These are phyloP conservation scores for Carterocephalus palaemon DNA, from an alignment of 2,888 invertebrate species.

Conservation along the genomic window DNA sequence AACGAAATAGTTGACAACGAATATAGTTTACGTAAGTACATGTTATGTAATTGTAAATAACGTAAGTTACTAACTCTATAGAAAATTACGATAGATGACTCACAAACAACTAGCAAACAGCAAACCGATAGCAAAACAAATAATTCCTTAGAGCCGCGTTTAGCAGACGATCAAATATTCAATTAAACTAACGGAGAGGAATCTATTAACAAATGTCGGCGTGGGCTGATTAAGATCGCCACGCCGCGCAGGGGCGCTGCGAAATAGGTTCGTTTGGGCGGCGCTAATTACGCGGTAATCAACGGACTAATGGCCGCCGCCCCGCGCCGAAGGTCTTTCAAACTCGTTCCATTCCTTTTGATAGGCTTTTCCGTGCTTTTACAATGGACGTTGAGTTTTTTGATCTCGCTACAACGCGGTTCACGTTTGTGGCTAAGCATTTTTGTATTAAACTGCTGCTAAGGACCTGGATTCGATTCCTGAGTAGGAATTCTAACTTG, in stretches of 20 bases:
- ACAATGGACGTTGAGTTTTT: conserved; percentile 3
- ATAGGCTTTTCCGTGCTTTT: conserved; percentile 11
- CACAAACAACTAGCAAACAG: too few relatives aligned
- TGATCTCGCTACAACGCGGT: conserved; percentile 6
- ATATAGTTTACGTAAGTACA: too few relatives aligned
- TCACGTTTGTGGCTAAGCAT: too few relatives aligned
- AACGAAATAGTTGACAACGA: too few relatives aligned
- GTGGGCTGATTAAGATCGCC: conserved; percentile 46
- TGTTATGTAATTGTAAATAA: too few relatives aligned
- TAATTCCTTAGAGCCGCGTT: too few relatives aligned
- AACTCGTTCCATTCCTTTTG: conserved; percentile 33
- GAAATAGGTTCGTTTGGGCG: conserved; percentile 67
- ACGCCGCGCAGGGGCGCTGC: conserved; percentile 56
- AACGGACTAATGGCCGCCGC: conserved; percentile 58
- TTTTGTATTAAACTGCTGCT: too few relatives aligned
- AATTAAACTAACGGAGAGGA: conserved; percentile 26
- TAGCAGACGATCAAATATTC: conserved; percentile 20
- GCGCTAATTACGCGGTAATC: conserved; percentile 70
- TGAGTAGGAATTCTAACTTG: too few relatives aligned
- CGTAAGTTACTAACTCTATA: too few relatives aligned
- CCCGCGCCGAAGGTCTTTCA: conserved; percentile 32
- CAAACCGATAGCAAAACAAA: too few relatives aligned
- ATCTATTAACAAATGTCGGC: conserved; percentile 37
- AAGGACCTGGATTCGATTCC: too few relatives aligned
- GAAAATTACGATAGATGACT: too few relatives aligned